Conservation (phyloP, 2,797 vertebrate genomes). For the Odontamblyopus rebecca region DNA sequence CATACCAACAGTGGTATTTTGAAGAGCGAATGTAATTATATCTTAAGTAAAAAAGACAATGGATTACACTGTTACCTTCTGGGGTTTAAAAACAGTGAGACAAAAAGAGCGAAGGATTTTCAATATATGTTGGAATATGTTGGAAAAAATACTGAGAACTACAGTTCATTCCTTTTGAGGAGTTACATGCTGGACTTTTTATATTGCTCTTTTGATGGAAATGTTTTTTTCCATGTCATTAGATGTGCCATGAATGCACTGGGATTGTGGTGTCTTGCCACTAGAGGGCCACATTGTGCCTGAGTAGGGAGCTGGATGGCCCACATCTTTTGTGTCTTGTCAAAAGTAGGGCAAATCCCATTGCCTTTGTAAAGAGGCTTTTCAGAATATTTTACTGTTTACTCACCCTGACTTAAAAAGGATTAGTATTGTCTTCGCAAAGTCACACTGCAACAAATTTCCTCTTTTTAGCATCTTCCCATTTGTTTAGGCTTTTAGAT, state of each 20-base stretch:
- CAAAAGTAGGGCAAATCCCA: slow-evolving; percentile 45
- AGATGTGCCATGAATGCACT: slow-evolving; percentile 7
- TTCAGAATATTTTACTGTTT: slow-evolving; percentile 39
- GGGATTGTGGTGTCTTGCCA: slow-evolving; percentile 40
- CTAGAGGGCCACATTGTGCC: slow-evolving; percentile 72
- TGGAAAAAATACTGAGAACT: slow-evolving; percentile 15
- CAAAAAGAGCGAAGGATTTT: slow-evolving; percentile 2
- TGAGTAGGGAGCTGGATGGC: slow-evolving; percentile 15
- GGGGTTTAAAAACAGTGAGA: slow-evolving; percentile 15
- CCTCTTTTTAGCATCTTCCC: slow-evolving; percentile 6
- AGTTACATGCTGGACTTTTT: slow-evolving; percentile 23
- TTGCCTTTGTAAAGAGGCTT: slow-evolving; percentile 40
- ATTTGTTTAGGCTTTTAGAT: slow-evolving; percentile 10
- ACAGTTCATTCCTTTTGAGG: slow-evolving; percentile 18
- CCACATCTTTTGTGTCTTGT: slow-evolving; percentile 26
- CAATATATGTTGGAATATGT: slow-evolving; percentile 23
- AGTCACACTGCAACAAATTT: background rate
- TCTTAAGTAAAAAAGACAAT: background rate
- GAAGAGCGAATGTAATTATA: slow-evolving; percentile 73
- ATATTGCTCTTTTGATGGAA: background rate
- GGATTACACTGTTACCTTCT: background rate
- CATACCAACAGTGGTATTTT: slow-evolving; percentile 91
- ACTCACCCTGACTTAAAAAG: slow-evolving; percentile 29
- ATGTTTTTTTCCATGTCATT: background rate
- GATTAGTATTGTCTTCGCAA: slow-evolving; percentile 27